phyloP scores from a whole-genome alignment of 53 echinoderm and acorn worm genomes.

The Crossaster papposus region DNA sequence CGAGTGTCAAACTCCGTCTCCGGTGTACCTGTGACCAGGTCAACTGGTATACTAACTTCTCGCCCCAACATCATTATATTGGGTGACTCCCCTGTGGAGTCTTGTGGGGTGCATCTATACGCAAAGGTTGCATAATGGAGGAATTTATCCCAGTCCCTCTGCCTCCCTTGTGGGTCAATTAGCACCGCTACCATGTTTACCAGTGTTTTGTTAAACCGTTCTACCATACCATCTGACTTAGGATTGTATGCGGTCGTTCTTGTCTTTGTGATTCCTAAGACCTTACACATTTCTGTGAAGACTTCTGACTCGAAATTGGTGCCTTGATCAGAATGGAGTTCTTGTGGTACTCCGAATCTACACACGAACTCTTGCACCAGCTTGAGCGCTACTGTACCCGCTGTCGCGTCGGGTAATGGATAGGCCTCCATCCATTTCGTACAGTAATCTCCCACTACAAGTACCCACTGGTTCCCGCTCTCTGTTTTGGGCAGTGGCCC shows the following conservation, averaged over 20 bases:
- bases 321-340: constrained; percentile 58
- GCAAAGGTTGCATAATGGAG: constrained; percentile 65
- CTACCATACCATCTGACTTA: constrained; percentile 58
- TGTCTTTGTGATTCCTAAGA: constrained; percentile 59
- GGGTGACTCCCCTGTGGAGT: constrained; percentile 62
- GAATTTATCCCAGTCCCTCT: constrained; percentile 60
- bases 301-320: constrained; percentile 47
- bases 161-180: constrained; percentile 24
- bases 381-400: constrained; percentile 46
- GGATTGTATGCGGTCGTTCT: constrained; percentile 65
- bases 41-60: constrained; percentile 45
- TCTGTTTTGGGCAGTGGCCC: constrained; percentile 57
- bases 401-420: constrained; percentile 44
- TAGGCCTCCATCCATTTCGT: constrained; percentile 69
- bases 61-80: constrained; percentile 69
- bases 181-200: constrained; percentile 44
- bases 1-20: neutral
- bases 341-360: constrained; percentile 62
- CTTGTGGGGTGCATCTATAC: constrained; percentile 65
- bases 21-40: constrained; percentile 9
- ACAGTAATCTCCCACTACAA: constrained; percentile 61
- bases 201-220: constrained; percentile 54
- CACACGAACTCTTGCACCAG: constrained; percentile 66
- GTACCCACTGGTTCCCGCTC: constrained; percentile 47
- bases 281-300: constrained; percentile 49